Base-by-base conservation (phyloP, 1,140 invertebrate species). In the Drosophila rhopaloa region DNA sequence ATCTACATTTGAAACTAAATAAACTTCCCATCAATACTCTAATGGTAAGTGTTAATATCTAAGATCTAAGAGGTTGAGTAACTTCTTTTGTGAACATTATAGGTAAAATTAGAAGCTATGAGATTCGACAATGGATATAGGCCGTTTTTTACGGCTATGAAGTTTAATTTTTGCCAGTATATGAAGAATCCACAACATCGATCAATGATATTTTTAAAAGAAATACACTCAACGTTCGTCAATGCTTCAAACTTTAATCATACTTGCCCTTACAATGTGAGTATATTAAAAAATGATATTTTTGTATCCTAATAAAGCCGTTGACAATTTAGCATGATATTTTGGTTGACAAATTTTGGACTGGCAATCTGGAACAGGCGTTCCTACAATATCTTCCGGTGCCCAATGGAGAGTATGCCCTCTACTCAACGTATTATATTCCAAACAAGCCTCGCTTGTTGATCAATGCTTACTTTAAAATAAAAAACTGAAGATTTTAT, bases 281-380 rank as follows among this genome's bases (percentile, higher is more conserved):
- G 63, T 71, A 19, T 57, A 13, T 35, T n/a, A n/a, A n/a, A n/a
- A n/a, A n/a, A n/a, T n/a, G n/a, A 19, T 57, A 13, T 35, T 32
- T 59, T 11, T 5, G 1, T 5, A 8, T 13, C 5, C 1, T 5
- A 16, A 11, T 35, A 13, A 14, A 14, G 0, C 13, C 51, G 11
- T 35, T 38, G 0, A 4, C 1, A 11, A 29, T n/a, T 24, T 27
- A 79, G 76, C 70, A 83, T 16, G 76, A 82, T 59, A 5, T 82
- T 4, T 37, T 44, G 6, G 0, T 83, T 0, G 44, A 60, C 0
- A 65, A 76, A 16, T 14, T 68, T 5, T 78, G 37, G 47, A 78
- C 70, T 14, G 75, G 63, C 13, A 50, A 75, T 56, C 27, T 75
- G 2, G 60, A 82, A 9, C 14, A 1, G 8, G 48, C 35, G 0